Conservation (phyloP, 2,113 vertebrate species). For the Triplophysa tibetana region DNA sequence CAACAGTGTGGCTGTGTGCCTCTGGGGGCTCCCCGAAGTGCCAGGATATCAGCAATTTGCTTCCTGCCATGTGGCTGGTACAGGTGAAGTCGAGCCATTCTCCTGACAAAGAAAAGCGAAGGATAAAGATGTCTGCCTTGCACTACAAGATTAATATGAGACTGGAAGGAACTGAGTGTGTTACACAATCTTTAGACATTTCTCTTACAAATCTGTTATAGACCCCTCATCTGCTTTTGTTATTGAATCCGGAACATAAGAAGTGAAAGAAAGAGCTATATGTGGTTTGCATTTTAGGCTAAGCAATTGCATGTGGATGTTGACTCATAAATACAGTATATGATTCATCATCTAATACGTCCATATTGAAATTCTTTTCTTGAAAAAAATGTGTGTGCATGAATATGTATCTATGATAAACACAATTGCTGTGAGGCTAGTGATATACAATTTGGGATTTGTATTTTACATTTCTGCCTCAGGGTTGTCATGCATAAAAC, state of each 20-base stretch:
- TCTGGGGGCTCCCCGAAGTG: neutral
- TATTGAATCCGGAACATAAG: neutral
- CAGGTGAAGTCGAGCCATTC: conserved; percentile 33
- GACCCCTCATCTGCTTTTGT: neutral
- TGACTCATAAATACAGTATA: conserved; percentile 8
- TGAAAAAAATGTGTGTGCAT: conserved; percentile 40
- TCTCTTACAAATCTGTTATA: conserved; percentile 8
- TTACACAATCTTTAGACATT: neutral
- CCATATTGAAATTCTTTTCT: conserved; percentile 34
- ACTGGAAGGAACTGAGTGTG: too few species aligned
- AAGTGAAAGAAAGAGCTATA: too few species aligned
- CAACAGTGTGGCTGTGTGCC: conserved; percentile 8
- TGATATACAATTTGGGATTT: conserved; percentile 24
- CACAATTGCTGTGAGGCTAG: conserved; percentile 37
- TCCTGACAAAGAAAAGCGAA: neutral
- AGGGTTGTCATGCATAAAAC: conserved; percentile 55
- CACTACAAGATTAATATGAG: neutral
- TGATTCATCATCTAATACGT: conserved; percentile 25
- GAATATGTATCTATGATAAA: conserved; percentile 57
- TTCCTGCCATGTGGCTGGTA: conserved; percentile 26
- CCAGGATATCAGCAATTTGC: neutral
- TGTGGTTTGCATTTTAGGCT: too few species aligned
- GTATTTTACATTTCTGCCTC: conserved; percentile 31
- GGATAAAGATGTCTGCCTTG: neutral
- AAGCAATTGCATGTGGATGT: neutral